phyloP scores from a whole-genome alignment of 2,797 vertebrate genomes.

The Microhierax caerulescens region DNA sequence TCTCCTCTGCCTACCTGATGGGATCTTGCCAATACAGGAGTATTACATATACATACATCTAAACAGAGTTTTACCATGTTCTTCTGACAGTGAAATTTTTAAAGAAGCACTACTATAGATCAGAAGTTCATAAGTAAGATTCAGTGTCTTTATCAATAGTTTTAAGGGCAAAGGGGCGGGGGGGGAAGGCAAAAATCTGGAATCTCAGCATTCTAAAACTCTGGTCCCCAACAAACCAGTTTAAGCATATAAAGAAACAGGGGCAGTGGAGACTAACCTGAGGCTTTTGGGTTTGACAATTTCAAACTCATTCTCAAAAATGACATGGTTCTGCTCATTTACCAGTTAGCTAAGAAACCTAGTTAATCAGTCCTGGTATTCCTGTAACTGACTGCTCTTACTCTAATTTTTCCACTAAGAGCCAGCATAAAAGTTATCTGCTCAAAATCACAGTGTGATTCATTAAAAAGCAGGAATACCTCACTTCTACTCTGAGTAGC shows the following conservation, averaged over 20 bases:
- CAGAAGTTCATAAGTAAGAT: not conserved
- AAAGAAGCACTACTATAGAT: not conserved
- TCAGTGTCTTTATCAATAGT: not conserved
- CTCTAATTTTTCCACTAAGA: not conserved
- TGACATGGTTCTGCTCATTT: not conserved
- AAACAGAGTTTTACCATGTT: not conserved
- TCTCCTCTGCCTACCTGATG: not conserved
- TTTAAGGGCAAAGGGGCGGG: not conserved
- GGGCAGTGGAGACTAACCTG: not conserved
- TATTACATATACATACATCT: not conserved
- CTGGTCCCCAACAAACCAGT: not conserved
- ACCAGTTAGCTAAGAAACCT: not conserved
- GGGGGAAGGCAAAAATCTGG: not conserved
- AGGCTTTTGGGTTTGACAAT: not conserved
- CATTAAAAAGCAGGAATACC: not conserved
- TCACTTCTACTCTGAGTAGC: not conserved
- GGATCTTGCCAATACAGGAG: not conserved
- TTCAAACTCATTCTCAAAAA: not conserved
- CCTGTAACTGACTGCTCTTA: not conserved
- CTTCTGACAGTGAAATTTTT: not conserved
- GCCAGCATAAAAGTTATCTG: not conserved
- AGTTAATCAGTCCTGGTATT: not conserved
- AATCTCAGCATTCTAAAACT: not conserved
- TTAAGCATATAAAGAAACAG: not conserved
- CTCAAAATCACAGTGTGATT: not conserved